Conservation (phyloP, 2,797 vertebrate genomes). For the Eulemur mongoz region DNA sequence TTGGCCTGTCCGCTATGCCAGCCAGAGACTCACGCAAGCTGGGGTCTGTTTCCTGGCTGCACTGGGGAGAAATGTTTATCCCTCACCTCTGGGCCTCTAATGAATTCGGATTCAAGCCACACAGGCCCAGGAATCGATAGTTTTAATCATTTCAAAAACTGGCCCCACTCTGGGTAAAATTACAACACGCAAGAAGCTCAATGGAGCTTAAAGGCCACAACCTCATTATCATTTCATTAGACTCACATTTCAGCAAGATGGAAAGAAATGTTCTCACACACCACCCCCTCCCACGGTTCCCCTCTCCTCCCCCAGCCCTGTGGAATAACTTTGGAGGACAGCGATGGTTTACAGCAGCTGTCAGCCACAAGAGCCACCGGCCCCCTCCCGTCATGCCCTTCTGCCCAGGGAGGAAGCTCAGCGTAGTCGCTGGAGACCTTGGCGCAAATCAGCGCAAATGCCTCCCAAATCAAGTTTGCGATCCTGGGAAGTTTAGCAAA, state of each 20-base stretch:
- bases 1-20: neutral
- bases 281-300: neutral
- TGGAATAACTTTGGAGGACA: constrained; percentile 52
- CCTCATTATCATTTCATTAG: constrained; percentile 89
- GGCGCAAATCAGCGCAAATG: constrained; percentile 78
- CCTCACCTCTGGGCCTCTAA: constrained; percentile 64
- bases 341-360: constrained; percentile 76
- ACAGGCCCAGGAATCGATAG: constrained; percentile 80
- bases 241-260: constrained; percentile 86
- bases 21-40: neutral
- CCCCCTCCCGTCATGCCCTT: constrained; percentile 66
- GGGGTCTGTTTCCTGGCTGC: constrained; percentile 23
- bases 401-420: constrained; percentile 34
- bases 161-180: constrained; percentile 84
- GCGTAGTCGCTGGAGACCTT: constrained; percentile 74
- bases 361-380: constrained; percentile 48
- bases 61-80: constrained; percentile 44
- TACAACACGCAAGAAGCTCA: constrained; percentile 81
- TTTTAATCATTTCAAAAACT: constrained; percentile 85
- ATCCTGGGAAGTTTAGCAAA: constrained; percentile 82
- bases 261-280: constrained; percentile 78
- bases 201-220: constrained; percentile 84
- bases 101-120: constrained; percentile 74
- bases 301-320: neutral
- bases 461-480: constrained; percentile 79